These are phyloP conservation scores for Platypus cylindrus DNA, from an alignment of 2,888 invertebrate genomes.

Conservation along the genomic window DNA sequence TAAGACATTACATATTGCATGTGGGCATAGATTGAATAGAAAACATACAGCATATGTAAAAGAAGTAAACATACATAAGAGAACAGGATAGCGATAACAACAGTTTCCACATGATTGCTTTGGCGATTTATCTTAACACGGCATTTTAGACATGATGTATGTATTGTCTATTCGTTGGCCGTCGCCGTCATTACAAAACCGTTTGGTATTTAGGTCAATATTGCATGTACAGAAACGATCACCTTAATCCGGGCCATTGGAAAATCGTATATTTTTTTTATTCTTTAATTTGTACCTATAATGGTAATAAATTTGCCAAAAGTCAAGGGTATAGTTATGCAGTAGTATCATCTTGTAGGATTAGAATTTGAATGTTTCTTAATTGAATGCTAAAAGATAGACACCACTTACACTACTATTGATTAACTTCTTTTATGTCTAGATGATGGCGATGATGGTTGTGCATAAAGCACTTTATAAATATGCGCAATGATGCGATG, in stretches of 20 bases:
- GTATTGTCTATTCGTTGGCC: conserved; percentile 35
- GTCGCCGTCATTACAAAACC: conserved; percentile 33
- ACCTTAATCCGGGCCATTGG: conserved; percentile 11
- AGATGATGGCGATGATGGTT: too few species aligned
- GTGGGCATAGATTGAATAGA: conserved; percentile 9
- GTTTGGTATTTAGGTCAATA: conserved; percentile 33
- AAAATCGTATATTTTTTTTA: too few species aligned
- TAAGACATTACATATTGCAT: conserved; percentile 12
- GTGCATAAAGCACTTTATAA: too few species aligned
- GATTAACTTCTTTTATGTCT: too few species aligned
- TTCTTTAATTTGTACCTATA: too few species aligned
- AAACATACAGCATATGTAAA: conserved; percentile 9
- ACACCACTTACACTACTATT: too few species aligned
- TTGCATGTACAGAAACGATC: conserved; percentile 11
- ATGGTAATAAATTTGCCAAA: too few species aligned
- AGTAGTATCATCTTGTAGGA: too few species aligned
- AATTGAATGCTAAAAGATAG: too few species aligned
- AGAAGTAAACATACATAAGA: conserved; percentile 11
- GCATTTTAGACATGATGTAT: conserved; percentile 33
- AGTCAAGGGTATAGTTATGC: too few species aligned
- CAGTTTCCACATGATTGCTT: conserved; percentile 34
- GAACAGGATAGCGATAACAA: conserved; percentile 13
- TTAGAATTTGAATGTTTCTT: too few species aligned
- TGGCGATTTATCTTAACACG: conserved; percentile 34
- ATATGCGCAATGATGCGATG: too few species aligned